Conservation (phyloP, 37 sponge, comb jelly and placozoan species). For the Eunapius fragilis region DNA sequence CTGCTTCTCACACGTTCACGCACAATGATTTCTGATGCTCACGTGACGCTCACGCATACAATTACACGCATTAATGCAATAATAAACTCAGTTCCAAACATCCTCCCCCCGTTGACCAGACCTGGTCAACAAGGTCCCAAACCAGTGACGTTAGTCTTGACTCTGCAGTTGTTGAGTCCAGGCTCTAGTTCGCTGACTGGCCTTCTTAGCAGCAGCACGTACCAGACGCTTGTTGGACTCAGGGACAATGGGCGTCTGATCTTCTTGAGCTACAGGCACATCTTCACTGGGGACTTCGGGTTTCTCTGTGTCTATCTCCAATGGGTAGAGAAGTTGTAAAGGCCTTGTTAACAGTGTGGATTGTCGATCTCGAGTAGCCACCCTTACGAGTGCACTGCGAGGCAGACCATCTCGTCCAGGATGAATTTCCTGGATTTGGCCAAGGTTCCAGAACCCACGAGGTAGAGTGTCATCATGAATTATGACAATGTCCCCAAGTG, state of each 20-base stretch:
- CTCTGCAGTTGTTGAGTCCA: constrained; percentile 1
- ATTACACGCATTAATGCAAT: no score
- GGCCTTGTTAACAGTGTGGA: constrained; percentile 1
- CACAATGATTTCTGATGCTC: no score
- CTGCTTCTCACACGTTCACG: no score
- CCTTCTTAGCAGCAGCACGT: constrained; percentile 2
- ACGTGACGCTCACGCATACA: no score
- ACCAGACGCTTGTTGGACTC: not conserved
- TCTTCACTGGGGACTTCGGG: not conserved
- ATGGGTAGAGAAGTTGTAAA: constrained; percentile 5
- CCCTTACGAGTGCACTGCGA: not conserved
- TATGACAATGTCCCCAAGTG: constrained; percentile 1
- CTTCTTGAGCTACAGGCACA: not conserved
- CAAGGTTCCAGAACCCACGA: constrained; percentile 1
- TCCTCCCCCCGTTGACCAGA: constrained; percentile 8
- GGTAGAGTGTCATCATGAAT: not conserved
- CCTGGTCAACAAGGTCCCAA: constrained; percentile 4
- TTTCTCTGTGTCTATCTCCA: not conserved
- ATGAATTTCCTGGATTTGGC: constrained; percentile 4
- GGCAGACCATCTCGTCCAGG: constrained; percentile 5
- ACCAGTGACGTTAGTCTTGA: not conserved
- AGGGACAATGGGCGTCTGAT: not conserved
- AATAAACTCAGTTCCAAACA: no score
- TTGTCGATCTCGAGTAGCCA: not conserved
- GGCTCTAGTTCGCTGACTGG: not conserved